Evolutionary conservation across 2,797 vertebrate species (phyloP).

Genomic region (Holocentrus rufus): DNA sequence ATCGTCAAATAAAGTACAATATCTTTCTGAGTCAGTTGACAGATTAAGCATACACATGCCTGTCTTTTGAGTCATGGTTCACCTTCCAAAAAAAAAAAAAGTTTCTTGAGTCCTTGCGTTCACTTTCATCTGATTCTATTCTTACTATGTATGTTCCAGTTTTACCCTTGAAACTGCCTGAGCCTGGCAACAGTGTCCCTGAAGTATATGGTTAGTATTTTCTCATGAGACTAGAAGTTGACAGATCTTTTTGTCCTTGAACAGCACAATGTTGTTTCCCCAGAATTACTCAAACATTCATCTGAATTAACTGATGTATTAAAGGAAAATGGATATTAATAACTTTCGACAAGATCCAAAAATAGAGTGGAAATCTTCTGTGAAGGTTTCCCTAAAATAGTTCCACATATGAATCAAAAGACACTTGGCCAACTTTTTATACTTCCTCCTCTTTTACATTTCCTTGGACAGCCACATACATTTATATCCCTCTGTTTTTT

Average conservation of each 20-base stretch:
- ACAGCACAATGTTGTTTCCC: conserved; percentile 29
- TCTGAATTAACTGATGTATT: conserved; percentile 55
- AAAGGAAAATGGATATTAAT: conserved; percentile 61
- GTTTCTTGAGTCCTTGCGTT: not conserved
- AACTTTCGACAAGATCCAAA: conserved; percentile 14
- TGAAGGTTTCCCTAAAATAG: too few relatives aligned
- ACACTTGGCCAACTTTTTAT: conserved; percentile 4
- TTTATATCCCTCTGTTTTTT: conserved; percentile 51
- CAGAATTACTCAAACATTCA: conserved; percentile 35
- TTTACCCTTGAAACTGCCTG: conserved; percentile 26
- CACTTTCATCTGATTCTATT: not conserved
- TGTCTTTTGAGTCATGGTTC: not conserved
- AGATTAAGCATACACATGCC: not conserved
- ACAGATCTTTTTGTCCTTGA: conserved; percentile 60
- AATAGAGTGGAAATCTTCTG: conserved; percentile 2
- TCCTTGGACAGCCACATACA: conserved; percentile 47
- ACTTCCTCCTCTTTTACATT: conserved; percentile 46
- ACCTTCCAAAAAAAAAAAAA: not conserved
- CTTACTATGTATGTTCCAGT: not conserved
- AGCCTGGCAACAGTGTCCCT: conserved; percentile 11
- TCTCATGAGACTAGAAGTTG: conserved; percentile 44
- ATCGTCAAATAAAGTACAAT: too few relatives aligned
- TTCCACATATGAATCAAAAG: conserved; percentile 18
- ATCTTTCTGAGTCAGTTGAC: too few relatives aligned
- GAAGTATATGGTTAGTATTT: conserved; percentile 35